Evolutionary conservation across 2,888 invertebrate genomes (phyloP).

Genomic region (Sphaerophoria taeniata): DNA sequence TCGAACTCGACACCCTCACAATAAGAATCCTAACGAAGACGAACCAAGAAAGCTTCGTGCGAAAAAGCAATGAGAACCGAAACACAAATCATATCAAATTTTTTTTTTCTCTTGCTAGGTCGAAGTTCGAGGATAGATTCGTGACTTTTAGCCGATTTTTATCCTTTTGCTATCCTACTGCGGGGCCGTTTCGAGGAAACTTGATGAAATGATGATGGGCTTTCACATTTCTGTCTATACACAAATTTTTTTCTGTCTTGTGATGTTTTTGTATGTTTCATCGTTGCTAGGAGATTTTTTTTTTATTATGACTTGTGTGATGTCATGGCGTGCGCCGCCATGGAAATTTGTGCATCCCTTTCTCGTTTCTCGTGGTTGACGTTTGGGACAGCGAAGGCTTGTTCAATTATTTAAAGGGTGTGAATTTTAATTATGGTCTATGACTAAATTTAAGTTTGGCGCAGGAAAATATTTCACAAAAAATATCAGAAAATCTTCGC

Average conservation of each 20-base stretch:
- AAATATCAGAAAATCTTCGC: neutral
- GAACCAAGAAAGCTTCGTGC: conserved; percentile 40
- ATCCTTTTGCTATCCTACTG: neutral
- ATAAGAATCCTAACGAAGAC: neutral
- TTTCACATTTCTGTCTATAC: conserved; percentile 42
- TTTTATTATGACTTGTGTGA: conserved; percentile 4
- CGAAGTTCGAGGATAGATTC: conserved; percentile 42
- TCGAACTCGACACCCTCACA: conserved; percentile 13
- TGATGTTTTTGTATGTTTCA: neutral
- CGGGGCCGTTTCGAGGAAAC: neutral
- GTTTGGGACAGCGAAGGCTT: neutral
- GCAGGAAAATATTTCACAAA: conserved; percentile 6
- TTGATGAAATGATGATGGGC: conserved; percentile 1
- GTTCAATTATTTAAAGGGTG: neutral
- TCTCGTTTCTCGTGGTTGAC: neutral
- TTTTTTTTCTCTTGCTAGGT: neutral
- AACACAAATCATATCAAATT: conserved; percentile 34
- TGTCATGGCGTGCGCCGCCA: conserved; percentile 18
- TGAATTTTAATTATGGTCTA: conserved; percentile 34
- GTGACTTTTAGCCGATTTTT: conserved; percentile 57
- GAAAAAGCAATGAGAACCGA: conserved; percentile 47
- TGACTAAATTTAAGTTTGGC: conserved; percentile 41
- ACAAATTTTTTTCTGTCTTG: conserved; percentile 12
- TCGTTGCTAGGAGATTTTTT: conserved; percentile 3
- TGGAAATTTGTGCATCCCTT: neutral